Conservation (phyloP, 2,113 vertebrate species). For the Circaetus gallicus region DNA sequence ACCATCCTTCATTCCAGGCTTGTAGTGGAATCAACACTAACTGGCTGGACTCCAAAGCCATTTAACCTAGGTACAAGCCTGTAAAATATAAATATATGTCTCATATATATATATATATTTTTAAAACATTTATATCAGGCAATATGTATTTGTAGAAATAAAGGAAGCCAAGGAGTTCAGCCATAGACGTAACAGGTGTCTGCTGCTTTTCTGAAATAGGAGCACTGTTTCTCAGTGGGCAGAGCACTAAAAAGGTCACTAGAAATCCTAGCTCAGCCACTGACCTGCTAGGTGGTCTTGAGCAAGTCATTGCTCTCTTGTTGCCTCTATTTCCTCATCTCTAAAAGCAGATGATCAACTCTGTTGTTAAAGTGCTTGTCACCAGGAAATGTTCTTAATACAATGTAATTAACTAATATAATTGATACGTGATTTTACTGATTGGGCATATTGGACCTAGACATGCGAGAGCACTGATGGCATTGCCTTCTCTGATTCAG, state of each 20-base stretch:
- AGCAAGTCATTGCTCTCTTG: background rate
- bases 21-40: background rate
- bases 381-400: background rate
- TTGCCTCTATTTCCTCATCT: background rate
- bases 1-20: background rate
- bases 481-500: constrained; percentile 1
- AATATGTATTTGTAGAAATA: background rate
- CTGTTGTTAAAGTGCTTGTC: background rate
- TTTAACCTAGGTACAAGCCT: background rate
- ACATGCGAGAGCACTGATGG: background rate
- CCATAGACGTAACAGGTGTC: background rate
- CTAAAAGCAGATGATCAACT: background rate
- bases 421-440: fast-evolving
- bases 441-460: no score
- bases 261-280: background rate
- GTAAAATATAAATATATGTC: background rate
- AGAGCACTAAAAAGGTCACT: background rate
- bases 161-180: background rate
- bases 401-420: background rate
- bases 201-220: background rate
- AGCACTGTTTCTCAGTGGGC: background rate
- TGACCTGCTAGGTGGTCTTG: background rate
- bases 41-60: background rate
- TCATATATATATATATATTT: background rate
- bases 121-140: fast-evolving